Base-by-base conservation (phyloP, 2,113 vertebrate genomes). In the Melanocharis versteri region DNA sequence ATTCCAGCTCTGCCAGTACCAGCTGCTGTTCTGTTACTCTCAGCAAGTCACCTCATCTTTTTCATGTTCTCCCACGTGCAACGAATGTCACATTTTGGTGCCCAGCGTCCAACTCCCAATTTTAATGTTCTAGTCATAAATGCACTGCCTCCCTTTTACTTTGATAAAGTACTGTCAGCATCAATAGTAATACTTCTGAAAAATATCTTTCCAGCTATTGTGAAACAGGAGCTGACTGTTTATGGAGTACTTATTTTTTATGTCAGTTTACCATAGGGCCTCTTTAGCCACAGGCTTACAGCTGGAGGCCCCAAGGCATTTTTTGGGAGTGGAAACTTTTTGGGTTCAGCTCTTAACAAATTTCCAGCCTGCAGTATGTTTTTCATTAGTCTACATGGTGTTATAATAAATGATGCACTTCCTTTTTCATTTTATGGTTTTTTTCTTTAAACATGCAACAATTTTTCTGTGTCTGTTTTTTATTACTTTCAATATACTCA, bases 381-480 rank as follows among this genome's bases (percentile, higher is more conserved):
- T 97, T 95, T 96, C 93, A 96, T 95, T 95, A 97, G 91, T 64
- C 93, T 89, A 89, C 89, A 94, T 66, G 85, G 92, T 91, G 89
- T 95, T 96, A 95, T 82, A 96, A 96, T 84, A 88, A 92, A 95
- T 97, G 95, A 96, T 93, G 95, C 93, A 95, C 94, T 96, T 96
- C 93, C 96, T 92, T 87, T 91, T 94, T 73, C 87, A 85, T 91
- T 96, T 94, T 86, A 91, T 70, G 66, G 57, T 95, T 91, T 81
- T 90, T 81, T 92, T 91, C 87, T 75, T 68, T 30, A 71, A 96
- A 92, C 93, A 83, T 95, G 87, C 93, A 86, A 95, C 83, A 77
- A 73, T 93, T 96, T 93, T 97, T 91, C 72, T 91, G 65, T 27
- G 50, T 75, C 88, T 95, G 93, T 88, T 90, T 91, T 93, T 51